Conservation (phyloP, 2,888 invertebrate genomes). For the Andrena bicolor region DNA sequence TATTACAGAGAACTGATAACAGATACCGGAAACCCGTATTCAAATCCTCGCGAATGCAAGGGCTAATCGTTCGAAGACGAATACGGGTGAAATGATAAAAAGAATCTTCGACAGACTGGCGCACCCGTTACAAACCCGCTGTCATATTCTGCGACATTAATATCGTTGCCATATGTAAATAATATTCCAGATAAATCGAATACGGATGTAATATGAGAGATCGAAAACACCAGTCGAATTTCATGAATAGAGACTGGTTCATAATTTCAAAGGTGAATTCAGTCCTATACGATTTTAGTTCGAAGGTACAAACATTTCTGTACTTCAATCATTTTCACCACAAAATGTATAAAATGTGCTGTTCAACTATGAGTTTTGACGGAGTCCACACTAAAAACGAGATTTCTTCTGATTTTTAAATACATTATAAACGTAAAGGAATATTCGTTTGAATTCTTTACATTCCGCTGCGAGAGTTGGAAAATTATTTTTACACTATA, state of each 20-base stretch:
- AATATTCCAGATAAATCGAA: background rate
- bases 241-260: background rate
- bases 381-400: no score
- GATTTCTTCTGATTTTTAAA: no score
- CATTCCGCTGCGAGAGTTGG: no score
- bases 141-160: constrained; percentile 1
- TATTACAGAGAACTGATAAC: background rate
- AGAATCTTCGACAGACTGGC: background rate
- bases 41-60: constrained; percentile 1
- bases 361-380: no score
- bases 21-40: constrained; percentile 41
- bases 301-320: no score
- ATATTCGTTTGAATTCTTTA: no score
- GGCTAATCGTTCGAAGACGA: constrained; percentile 13
- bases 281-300: no score
- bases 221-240: background rate
- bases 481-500: no score
- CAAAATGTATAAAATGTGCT: no score
- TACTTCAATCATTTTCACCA: no score
- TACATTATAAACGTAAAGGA: no score
- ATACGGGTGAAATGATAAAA: constrained; percentile 46
- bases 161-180: background rate
- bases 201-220: background rate
- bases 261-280: background rate
- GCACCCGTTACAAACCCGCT: background rate